A percentile compares a stretch with the other conserved stretches of the same genome.
These are phyloP conservation scores for Sprattus sprattus DNA, from an alignment of 2,113 vertebrate species.

Conservation along the genomic window DNA sequence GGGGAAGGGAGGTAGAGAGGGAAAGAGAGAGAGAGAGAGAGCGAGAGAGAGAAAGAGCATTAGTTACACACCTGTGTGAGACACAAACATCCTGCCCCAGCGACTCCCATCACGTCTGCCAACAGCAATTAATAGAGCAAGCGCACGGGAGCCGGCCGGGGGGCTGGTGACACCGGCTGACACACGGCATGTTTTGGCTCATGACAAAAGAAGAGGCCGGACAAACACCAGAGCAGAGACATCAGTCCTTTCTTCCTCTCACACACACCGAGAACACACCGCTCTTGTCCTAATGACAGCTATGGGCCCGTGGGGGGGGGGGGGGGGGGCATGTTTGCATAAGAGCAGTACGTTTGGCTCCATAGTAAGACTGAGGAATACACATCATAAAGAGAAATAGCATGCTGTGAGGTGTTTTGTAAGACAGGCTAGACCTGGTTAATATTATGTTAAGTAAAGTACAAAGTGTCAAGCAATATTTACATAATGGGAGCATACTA, in stretches of 20 bases:
- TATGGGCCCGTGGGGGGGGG: too few species aligned
- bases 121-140: conserved; percentile 43
- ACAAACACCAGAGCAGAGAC: conserved; percentile 24
- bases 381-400: too few species aligned
- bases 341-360: too few species aligned
- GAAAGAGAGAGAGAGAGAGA: conserved; percentile 31
- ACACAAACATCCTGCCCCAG: conserved; percentile 40
- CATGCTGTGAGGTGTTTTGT: too few species aligned
- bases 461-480: too few species aligned
- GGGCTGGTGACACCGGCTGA: conserved; percentile 44
- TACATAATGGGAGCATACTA: too few species aligned
- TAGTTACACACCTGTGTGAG: conserved; percentile 47
- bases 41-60: conserved; percentile 32
- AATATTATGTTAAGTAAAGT: too few species aligned
- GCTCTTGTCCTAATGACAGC: too few species aligned
- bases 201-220: conserved; percentile 28
- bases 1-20: not conserved
- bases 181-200: conserved; percentile 39
- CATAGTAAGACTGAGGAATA: too few species aligned
- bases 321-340: too few species aligned
- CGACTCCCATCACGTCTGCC: conserved; percentile 42
- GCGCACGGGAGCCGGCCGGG: not conserved
- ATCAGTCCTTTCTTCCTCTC: not conserved
- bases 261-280: not conserved
- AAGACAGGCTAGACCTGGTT: too few species aligned